A percentile compares a stretch with the other conserved stretches of the same genome.
Conservation (phyloP, 2,797 vertebrate species). For the Hephaestus fuliginosus region DNA sequence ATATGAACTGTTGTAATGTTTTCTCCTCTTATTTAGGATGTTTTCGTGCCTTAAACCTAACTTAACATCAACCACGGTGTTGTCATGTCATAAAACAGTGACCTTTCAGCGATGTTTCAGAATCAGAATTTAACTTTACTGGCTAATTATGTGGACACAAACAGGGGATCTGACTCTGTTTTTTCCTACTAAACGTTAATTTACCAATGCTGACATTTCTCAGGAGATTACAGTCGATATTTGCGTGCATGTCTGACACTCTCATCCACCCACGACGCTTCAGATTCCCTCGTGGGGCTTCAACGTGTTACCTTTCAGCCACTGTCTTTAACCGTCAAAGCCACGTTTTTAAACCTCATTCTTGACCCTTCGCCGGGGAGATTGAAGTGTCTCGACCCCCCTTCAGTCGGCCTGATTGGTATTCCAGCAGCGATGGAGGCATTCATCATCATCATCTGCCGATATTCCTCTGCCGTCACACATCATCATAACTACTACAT, state of each 20-base stretch:
- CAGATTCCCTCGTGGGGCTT: not conserved
- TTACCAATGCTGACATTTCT: not conserved
- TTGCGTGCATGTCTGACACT: not conserved
- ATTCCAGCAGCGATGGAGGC: slow-evolving; percentile 40
- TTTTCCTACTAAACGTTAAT: not conserved
- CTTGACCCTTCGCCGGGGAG: not conserved
- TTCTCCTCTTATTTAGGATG: no score
- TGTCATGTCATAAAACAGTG: no score
- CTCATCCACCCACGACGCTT: not conserved
- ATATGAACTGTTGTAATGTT: not conserved
- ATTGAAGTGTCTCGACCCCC: not conserved
- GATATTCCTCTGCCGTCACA: slow-evolving; percentile 34
- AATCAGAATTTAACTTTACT: no score
- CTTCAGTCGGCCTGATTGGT: slow-evolving; percentile 26
- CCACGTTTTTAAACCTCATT: not conserved
- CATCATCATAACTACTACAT: slow-evolving; percentile 49
- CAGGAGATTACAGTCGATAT: not conserved
- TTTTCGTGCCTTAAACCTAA: no score
- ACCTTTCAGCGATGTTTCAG: not conserved
- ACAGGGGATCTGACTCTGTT: no score
- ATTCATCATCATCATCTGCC: slow-evolving; percentile 44
- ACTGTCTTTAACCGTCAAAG: not conserved
- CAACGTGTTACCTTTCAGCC: not conserved
- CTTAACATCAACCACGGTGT: no score
- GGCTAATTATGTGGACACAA: no score